Base-by-base conservation (phyloP, 2,888 invertebrate species). In the Junonia oenone region DNA sequence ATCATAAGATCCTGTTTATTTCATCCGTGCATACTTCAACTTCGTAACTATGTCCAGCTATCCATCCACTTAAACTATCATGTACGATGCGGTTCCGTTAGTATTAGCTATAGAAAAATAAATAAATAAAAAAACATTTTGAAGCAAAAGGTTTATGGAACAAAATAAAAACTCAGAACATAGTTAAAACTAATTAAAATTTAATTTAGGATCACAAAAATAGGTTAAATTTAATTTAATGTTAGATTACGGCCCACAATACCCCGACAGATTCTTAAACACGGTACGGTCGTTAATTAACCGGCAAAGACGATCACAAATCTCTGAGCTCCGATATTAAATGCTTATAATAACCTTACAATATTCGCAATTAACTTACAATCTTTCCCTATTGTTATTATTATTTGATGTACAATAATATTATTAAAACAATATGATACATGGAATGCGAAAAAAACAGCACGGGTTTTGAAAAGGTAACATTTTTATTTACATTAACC, bases 201-300 rank as follows among this genome's bases (percentile, higher is more conserved):
- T 88, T 89, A 86, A 87, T 88, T 86, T 80, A 85, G 80, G 78
- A 88, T 88, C 87, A 89, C 88, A 86, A 66, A 63, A 60, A 38
- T 58, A 51, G 59, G 53, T 61, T 62, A 51, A 63, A 62, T 61
- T 63, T 56, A 65, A 61, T 57, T 63, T 59, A 61, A 62, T 64
- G 61, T 58, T 56, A 53, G 51, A 45, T 59, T 61, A 53, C 45
- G 52, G 62, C 22, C 59, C 63, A 63, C 60, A 58, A 57, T 54
- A 64, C 43, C 61, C 53, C 58, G 33, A 61, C 54, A 51, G 43
- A 49, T 49, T 58, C 49, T 40, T 50, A 43, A 51, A 58, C 51
- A 56, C 51, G 58, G 61, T 53, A 56, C 61, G 54, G 51, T 58
- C 35, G 33, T 45, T 35, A 51, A 51, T 27, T 17, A 17, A 40